Percentiles rank a stretch among this genome's conserved stretches.
phyloP scores from a whole-genome alignment of 53 echinoderm and acorn worm genomes.

The Mesocentrotus franciscanus region DNA sequence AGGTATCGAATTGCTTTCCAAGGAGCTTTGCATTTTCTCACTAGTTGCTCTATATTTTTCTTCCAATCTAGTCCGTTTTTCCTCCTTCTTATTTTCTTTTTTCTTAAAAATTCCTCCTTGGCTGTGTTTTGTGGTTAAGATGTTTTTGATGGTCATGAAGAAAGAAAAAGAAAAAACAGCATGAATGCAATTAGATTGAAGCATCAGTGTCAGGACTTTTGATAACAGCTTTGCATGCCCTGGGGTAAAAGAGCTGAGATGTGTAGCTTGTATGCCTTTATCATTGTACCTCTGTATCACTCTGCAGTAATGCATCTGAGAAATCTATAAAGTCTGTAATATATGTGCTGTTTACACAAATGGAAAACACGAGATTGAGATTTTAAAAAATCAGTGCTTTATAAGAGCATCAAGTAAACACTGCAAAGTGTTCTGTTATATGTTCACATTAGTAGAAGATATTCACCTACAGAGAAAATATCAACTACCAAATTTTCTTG shows the following conservation, averaged over 20 bases:
- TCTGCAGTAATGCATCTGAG: neutral
- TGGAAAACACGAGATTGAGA: too few species aligned
- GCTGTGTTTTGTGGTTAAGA: neutral
- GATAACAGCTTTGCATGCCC: neutral
- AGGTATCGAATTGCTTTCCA: slow-evolving; percentile 8
- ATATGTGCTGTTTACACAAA: too few species aligned
- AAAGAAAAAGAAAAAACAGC: neutral
- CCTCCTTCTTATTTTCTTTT: neutral
- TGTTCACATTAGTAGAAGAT: too few species aligned
- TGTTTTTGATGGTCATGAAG: neutral
- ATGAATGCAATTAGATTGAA: neutral
- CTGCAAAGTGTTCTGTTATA: too few species aligned
- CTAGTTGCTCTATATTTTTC: neutral
- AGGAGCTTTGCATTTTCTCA: slow-evolving; percentile 10
- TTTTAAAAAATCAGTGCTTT: neutral
- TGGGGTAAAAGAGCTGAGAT: neutral
- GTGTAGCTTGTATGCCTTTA: neutral
- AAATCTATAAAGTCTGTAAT: neutral
- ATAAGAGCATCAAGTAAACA: too few species aligned
- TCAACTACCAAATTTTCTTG: neutral
- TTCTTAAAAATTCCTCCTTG: neutral
- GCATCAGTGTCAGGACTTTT: neutral
- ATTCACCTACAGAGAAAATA: too few species aligned
- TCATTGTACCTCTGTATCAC: neutral
- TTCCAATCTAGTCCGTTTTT: neutral